Conservation (phyloP, 2,888 invertebrate genomes). For the Tineola bisselliella region DNA sequence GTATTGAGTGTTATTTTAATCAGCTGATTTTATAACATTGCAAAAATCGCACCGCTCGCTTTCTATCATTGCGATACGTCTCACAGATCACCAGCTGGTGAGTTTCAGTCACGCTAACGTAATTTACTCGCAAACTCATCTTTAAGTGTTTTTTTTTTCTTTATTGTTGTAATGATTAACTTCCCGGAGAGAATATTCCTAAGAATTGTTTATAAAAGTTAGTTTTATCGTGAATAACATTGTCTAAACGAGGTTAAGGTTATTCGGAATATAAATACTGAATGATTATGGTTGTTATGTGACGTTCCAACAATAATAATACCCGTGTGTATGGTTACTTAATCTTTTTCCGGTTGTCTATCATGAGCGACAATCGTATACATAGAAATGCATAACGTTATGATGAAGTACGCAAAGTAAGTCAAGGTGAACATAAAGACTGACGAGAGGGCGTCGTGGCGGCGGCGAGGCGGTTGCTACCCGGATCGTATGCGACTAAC, state of each 20-base stretch:
- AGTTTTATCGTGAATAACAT: not conserved
- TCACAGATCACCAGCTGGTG: not conserved
- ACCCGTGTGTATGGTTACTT: not conserved
- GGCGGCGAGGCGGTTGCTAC: conserved; percentile 42
- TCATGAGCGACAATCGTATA: not conserved
- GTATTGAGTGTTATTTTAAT: no score
- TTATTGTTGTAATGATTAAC: not conserved
- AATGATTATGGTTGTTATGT: not conserved
- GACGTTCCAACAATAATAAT: not conserved
- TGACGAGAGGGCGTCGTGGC: conserved; percentile 7
- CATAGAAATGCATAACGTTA: conserved; percentile 5
- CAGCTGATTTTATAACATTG: not conserved
- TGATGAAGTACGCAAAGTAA: conserved; percentile 40
- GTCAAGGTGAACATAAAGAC: conserved; percentile 52
- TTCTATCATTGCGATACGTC: not conserved
- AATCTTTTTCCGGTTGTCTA: conserved; percentile 7
- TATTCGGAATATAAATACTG: not conserved
- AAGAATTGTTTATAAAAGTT: not conserved
- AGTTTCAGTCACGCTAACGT: conserved; percentile 2
- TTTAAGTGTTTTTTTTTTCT: not conserved
- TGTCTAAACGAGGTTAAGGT: not conserved
- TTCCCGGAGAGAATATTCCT: not conserved
- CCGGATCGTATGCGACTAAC: conserved; percentile 34
- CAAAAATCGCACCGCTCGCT: not conserved
- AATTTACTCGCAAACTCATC: not conserved